Base-by-base conservation (phyloP, 2,888 invertebrate species). In the Drosophila parthenogenetica region DNA sequence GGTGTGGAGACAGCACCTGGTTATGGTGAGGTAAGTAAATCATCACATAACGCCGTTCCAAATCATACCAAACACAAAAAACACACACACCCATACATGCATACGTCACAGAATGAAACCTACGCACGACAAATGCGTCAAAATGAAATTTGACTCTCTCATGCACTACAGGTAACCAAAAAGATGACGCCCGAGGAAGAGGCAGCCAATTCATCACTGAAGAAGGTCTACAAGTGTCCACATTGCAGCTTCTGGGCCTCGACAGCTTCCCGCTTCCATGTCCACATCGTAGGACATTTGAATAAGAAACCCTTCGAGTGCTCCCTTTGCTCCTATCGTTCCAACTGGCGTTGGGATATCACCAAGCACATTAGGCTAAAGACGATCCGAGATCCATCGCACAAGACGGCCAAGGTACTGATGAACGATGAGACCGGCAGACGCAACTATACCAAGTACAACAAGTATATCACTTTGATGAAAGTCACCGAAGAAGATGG, bases 311-410 rank as follows among this genome's bases (percentile, higher is more conserved):
- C 98, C 0, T 99, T 98, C 92, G 97, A 98, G 92, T 99, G 99
- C 93, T 98, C 98, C 1, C 93, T 97, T 14, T 99, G 98, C 93
- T 96, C 97, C 58, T 97, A 98, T 90, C 95, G 97, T 82, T 98
- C 98, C 29, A 98, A 98, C 91, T 98, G 98, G 98, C 95, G 98
- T 75, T 98, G 98, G 97, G 98, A 98, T 93, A 97, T 98, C 69
- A 97, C 97, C 25, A 97, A 98, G 92, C 99, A 99, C 92, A 98
- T 98, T 76, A 96, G 97, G 89, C 93, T 98, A 85, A 98, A 97
- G 93, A 96, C 96, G 7, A 96, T 96, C 19, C 94, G 97, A 73
- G 97, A 97, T 93, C 95, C 95, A 54, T 95, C 95, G 51, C 98
- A 98, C 92, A 94, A 95, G 85, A 94, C 94, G 71, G 96, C 96